Base-by-base conservation (phyloP, 2,797 vertebrate species). In the Gymnodraco acuticeps region DNA sequence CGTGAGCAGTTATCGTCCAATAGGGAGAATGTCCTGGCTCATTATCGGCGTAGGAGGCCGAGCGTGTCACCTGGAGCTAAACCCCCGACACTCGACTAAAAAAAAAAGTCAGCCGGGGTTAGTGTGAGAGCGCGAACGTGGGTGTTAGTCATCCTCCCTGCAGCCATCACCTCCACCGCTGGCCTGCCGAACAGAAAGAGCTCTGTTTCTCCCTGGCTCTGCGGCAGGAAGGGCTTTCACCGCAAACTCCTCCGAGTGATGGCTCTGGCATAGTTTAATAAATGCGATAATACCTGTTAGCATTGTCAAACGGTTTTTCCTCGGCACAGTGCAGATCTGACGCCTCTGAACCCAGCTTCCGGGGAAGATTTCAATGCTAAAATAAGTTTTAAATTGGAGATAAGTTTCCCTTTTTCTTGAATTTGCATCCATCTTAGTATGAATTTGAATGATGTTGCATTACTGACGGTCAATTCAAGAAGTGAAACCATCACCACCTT, bases 21-120 rank as follows among this genome's bases (percentile, higher is more conserved):
- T 93, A 84, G 92, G 90, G 95, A 94, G 93, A 82, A 86, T 80
- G 89, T 94, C 94, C 92, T 80, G 90, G 88, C 91, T 95, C 94
- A 92, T 96, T 95, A 95, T 93, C 77, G 75, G 92, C 93, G 92
- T 93, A 93, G 95, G 95, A 95, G 90, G 91, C 88, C 91, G 71
- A 73, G 85, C 76, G 58, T 87, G 84, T 93, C 93, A 94, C 93
- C 95, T 94, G 91, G 81, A 92, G 87, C 84, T 85, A 90, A 91
- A 88, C 92, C 92, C 91, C 82, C 83, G 81, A 86, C 87, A 78
- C 89, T 86, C 71, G 46, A 75, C 84, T 88, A 80, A 90, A 27
- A 27, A 27, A 27, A 27, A 38, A 87, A 95, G 93, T 93, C 90
- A 90, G 92, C 86, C 91, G 89, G 93, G 93, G 92, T 95, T 93